Conservation (phyloP, 2,797 vertebrate genomes). For the Peromyscus attwateri region DNA sequence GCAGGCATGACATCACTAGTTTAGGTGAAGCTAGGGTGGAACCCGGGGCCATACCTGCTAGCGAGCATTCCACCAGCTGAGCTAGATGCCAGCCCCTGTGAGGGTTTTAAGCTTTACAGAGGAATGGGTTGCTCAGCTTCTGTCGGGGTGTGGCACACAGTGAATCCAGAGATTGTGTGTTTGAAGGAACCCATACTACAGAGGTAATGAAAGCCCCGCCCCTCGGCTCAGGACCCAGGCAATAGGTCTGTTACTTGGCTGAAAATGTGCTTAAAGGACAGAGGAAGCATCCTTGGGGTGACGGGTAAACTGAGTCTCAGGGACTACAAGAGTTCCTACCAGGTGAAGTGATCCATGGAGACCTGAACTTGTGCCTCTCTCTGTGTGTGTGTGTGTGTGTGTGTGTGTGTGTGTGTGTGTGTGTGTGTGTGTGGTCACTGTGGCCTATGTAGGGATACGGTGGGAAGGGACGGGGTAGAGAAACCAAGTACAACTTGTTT, state of each 20-base stretch:
- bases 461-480: background rate
- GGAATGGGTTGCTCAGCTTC: background rate
- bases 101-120: background rate
- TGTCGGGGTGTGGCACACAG: background rate
- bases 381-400: rapidly evolving
- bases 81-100: background rate
- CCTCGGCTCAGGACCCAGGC: background rate
- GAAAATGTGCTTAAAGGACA: background rate
- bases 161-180: constrained; percentile 6
- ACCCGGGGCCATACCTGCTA: background rate
- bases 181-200: background rate
- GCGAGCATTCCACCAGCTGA: background rate
- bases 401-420: background rate
- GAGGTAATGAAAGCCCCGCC: background rate
- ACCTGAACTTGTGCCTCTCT: rapidly evolving
- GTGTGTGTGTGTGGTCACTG: background rate
- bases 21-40: background rate
- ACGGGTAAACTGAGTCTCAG: background rate
- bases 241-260: background rate
- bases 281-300: background rate
- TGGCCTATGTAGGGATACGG: background rate
- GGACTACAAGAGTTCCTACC: background rate
- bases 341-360: background rate
- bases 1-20: rapidly evolving
- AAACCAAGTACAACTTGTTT: background rate